phyloP scores from a whole-genome alignment of 1,140 invertebrate species.

The Sycophila sp. region DNA sequence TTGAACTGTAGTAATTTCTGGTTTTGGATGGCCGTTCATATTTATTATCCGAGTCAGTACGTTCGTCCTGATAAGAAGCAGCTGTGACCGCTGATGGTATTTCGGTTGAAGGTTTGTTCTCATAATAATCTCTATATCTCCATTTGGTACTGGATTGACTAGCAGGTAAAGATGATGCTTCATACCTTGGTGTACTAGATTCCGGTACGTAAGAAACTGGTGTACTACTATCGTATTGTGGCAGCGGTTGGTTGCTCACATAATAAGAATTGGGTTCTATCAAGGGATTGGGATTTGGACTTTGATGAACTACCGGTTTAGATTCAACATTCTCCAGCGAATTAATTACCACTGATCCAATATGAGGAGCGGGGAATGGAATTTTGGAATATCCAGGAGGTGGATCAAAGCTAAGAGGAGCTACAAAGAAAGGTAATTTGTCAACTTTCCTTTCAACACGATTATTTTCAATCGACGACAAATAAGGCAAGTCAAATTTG shows the following conservation, averaged over 20 bases:
- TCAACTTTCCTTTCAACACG: constrained; percentile 78
- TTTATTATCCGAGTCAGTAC: constrained; percentile 36
- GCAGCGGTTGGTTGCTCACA: constrained; percentile 39
- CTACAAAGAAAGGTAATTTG: constrained; percentile 83
- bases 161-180: constrained; percentile 33
- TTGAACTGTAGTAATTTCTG: constrained; percentile 32
- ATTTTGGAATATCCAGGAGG: constrained; percentile 84
- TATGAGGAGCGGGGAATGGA: constrained; percentile 83
- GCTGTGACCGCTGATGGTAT: constrained; percentile 33
- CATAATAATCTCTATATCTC: constrained; percentile 48
- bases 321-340: constrained; percentile 46
- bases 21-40: constrained; percentile 37
- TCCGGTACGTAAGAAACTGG: constrained; percentile 47
- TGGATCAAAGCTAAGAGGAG: constrained; percentile 82
- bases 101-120: constrained; percentile 43
- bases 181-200: constrained; percentile 49
- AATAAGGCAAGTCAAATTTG: constrained; percentile 84
- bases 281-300: constrained; percentile 47
- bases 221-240: constrained; percentile 50
- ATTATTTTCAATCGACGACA: constrained; percentile 78
- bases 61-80: constrained; percentile 37
- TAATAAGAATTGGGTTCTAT: constrained; percentile 55
- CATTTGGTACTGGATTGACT: constrained; percentile 44
- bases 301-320: constrained; percentile 40
- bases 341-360: constrained; percentile 83